Base-by-base conservation (phyloP, 2,888 invertebrate genomes). In the Megaustenia siamemsis region DNA sequence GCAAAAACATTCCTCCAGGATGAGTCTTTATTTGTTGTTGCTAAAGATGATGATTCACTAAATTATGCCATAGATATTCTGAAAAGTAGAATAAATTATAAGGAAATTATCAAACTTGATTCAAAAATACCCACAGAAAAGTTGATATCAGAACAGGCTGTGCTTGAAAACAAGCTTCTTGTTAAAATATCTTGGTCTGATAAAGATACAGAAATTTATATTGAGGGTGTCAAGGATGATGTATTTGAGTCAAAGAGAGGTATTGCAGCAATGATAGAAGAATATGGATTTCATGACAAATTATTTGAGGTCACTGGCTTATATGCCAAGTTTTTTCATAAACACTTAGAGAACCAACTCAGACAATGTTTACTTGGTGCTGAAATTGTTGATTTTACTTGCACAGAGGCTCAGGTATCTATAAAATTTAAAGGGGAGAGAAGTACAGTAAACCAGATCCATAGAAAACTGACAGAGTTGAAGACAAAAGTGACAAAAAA, bases 181-280 rank as follows among this genome's bases (percentile, higher is more conserved):
- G 80, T 80, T 24, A 69, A 69, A 49, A n/a, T 68, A 35, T 66
- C 68, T 10, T 80, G 80, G 80, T 53, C 8, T 53, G 80, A 49
- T 32, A 69, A 69, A 3, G 35, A 43, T 15, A 28, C 18, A 53
- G 38, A 38, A 32, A 69, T 80, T 15, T 18, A n/a, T 53, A 38
- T 80, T 68, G 69, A 69, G 24, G 80, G 80, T n/a, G n/a, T 80
- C 68, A 80, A 53, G 21, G 80, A 80, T 69, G 80, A 80, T 80
- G 80, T 80, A 12, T 32, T 69, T 68, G 35, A 35, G 10, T 28
- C 69, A 35, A 32, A 21, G 0, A 69, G 24, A 69, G 49, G 69
- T 4, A 38, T 80, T 43, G 3, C 69, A 53, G 18, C 40, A 24
- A 21, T 80, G 6, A 32, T 80, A 21, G 38, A 69, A 28, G 80